phyloP scores from a whole-genome alignment of 2,113 vertebrate species.

The Limnothrissa miodon region DNA sequence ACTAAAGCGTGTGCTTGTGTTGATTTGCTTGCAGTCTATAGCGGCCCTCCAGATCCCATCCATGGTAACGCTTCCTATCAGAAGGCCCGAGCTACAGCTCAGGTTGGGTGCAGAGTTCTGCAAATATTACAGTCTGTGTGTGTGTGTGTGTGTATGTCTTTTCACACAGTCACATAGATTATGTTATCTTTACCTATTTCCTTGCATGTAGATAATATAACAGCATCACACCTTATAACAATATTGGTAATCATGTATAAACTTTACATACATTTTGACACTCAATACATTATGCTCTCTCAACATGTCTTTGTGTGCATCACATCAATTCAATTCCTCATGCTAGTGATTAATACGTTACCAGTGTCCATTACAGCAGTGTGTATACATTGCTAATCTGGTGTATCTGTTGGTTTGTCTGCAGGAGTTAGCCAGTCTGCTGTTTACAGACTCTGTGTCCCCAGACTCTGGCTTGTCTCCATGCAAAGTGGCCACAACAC shows the following conservation, averaged over 20 bases:
- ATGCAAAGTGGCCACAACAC: slow-evolving; percentile 40
- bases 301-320: neutral
- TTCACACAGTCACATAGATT: neutral
- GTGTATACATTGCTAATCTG: neutral
- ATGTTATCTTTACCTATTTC: no score
- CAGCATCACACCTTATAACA: neutral
- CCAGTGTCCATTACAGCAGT: neutral
- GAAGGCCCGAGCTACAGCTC: slow-evolving; percentile 82
- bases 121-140: neutral
- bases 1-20: neutral
- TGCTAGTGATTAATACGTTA: neutral
- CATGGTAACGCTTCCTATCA: slow-evolving; percentile 87
- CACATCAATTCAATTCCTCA: neutral
- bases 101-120: slow-evolving; percentile 68
- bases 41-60: slow-evolving; percentile 87
- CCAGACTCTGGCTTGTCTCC: slow-evolving; percentile 45
- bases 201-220: no score
- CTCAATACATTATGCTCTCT: neutral
- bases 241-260: no score
- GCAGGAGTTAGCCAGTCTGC: slow-evolving; percentile 81
- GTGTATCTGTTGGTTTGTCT: neutral
- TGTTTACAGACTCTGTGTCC: slow-evolving; percentile 77
- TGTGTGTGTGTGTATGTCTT: neutral
- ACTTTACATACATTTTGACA: neutral
- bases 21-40: slow-evolving; percentile 67